Evolutionary conservation across 2,797 vertebrate genomes (phyloP).

Genomic region (Erethizon dorsatum): DNA sequence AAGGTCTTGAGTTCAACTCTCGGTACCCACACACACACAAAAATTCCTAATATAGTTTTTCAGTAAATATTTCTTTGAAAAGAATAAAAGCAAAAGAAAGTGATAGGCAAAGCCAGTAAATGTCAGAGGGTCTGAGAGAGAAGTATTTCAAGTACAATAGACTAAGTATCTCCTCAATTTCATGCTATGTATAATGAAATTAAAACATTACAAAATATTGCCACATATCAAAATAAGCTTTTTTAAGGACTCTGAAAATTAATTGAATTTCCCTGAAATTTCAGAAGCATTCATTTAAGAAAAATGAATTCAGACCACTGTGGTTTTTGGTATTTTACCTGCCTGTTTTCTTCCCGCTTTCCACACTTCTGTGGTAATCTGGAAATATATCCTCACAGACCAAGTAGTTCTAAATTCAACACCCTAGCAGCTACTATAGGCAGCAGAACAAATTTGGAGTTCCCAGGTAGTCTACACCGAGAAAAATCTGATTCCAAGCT

Average conservation of each 20-base stretch:
- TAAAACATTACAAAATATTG: neutral
- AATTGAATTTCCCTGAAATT: neutral
- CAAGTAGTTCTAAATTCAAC: neutral
- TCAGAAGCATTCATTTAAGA: neutral
- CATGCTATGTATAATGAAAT: neutral
- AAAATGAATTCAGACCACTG: neutral
- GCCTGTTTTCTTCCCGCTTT: neutral
- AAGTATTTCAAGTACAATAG: neutral
- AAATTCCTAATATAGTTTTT: neutral
- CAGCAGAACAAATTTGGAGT: neutral
- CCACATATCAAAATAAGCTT: neutral
- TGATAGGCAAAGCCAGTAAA: neutral
- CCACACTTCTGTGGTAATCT: neutral
- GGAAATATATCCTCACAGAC: neutral
- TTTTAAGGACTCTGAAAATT: neutral
- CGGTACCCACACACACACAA: too few species aligned
- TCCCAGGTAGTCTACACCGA: neutral
- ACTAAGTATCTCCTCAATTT: neutral
- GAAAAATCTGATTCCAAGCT: neutral
- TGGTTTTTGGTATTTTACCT: neutral
- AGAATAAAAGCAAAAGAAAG: neutral
- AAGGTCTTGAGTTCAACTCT: too few species aligned
- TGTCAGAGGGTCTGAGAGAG: neutral
- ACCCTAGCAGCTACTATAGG: accelerated
- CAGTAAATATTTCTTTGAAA: neutral